Percentiles rank a stretch among this genome's conserved stretches.
Conservation (phyloP, 2,113 vertebrate species). For the Theristicus caerulescens region DNA sequence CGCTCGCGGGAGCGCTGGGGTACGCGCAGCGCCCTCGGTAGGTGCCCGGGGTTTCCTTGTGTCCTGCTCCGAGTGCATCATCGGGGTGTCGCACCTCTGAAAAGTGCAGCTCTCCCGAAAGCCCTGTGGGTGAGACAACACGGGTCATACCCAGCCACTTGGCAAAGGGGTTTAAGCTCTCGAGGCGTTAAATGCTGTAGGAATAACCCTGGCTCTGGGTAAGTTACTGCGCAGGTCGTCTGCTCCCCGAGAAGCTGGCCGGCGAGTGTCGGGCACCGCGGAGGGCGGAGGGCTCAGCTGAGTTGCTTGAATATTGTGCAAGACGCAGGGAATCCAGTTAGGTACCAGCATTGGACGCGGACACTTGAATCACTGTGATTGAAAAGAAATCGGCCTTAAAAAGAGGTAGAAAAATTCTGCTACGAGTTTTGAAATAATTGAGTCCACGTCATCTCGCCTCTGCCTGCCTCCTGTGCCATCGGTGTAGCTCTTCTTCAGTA, state of each 20-base stretch:
- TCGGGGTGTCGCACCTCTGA: not conserved
- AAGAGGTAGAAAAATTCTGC: not conserved
- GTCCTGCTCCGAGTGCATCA: not conserved
- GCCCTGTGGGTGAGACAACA: not conserved
- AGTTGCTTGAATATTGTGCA: not conserved
- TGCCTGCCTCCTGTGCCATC: not conserved
- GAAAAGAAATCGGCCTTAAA: not conserved
- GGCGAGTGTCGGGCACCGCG: not conserved
- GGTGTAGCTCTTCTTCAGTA: not conserved
- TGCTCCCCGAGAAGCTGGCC: not conserved
- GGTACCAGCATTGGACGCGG: fast-evolving
- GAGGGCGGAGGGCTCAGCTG: not conserved
- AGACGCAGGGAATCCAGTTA: fast-evolving
- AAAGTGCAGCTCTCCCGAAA: not conserved
- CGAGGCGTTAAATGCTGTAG: not conserved
- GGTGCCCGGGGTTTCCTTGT: not conserved
- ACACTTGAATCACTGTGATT: not conserved
- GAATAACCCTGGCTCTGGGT: not conserved
- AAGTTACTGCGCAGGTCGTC: not conserved
- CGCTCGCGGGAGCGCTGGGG: not conserved
- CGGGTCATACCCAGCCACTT: not conserved
- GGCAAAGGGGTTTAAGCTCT: not conserved
- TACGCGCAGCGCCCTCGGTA: not conserved
- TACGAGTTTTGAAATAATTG: not conserved
- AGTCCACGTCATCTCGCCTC: not conserved